phyloP scores from a whole-genome alignment of 2,113 vertebrate species.

The Dicrurus megarhynchus region DNA sequence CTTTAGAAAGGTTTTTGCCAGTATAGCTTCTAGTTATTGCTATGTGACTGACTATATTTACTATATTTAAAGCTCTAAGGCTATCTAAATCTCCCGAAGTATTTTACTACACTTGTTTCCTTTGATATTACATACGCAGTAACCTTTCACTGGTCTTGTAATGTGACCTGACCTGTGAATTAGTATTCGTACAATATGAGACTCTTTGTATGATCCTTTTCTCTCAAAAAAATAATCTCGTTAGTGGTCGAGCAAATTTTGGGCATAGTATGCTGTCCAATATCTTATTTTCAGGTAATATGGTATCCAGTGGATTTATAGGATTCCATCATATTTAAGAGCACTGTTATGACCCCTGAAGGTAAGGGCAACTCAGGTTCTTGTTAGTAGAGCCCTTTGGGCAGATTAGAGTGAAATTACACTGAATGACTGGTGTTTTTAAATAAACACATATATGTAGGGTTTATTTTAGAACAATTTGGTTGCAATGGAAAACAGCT shows the following conservation, averaged over 20 bases:
- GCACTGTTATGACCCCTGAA: neutral
- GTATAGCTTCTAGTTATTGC: neutral
- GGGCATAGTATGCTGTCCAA: neutral
- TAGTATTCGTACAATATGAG: neutral
- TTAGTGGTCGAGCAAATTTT: neutral
- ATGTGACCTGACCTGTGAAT: neutral
- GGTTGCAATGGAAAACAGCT: neutral
- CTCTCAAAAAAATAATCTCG: neutral
- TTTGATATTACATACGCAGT: neutral
- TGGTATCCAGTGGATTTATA: neutral
- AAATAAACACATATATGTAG: neutral
- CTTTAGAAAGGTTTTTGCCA: neutral
- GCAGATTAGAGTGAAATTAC: neutral
- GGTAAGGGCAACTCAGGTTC: neutral
- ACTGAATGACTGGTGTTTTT: neutral
- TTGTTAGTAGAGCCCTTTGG: neutral
- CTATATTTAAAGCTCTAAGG: neutral
- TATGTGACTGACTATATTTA: neutral
- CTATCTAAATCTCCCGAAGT: neutral
- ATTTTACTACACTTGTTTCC: neutral
- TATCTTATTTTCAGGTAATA: neutral
- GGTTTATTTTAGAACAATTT: neutral
- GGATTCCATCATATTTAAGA: neutral
- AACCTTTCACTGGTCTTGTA: neutral
- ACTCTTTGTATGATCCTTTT: neutral